Conservation (phyloP, 2,888 invertebrate species). For the Uropetala carovei region DNA sequence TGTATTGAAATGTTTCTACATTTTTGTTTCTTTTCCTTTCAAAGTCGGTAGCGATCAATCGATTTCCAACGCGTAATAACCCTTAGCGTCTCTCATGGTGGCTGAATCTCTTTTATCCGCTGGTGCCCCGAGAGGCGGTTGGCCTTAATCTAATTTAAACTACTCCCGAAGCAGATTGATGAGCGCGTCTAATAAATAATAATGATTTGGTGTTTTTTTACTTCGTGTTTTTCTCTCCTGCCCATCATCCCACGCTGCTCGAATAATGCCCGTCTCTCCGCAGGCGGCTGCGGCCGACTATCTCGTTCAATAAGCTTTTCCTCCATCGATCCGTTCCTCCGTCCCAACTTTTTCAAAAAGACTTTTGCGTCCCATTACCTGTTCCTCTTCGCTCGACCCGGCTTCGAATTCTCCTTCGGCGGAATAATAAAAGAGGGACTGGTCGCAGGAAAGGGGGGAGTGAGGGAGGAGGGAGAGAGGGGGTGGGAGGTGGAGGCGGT, state of each 20-base stretch:
- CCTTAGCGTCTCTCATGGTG: too few species aligned
- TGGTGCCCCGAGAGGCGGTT: background rate
- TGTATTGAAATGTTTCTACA: too few species aligned
- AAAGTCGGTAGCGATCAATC: too few species aligned
- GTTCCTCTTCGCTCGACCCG: background rate
- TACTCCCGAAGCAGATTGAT: background rate
- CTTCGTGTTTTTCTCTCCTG: too few species aligned
- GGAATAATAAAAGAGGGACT: too few species aligned
- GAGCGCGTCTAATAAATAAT: conserved; percentile 3
- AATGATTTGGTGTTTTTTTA: background rate
- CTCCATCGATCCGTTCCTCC: background rate
- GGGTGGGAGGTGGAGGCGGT: background rate
- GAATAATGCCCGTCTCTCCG: background rate
- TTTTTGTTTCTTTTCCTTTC: too few species aligned
- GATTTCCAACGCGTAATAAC: too few species aligned
- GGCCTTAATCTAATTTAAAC: background rate
- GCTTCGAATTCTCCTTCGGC: too few species aligned
- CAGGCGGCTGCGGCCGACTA: background rate
- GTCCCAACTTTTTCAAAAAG: background rate
- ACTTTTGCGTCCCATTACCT: background rate
- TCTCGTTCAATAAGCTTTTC: background rate
- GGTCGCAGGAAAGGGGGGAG: background rate
- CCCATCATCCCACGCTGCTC: too few species aligned
- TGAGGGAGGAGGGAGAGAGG: background rate
- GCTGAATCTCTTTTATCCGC: too few species aligned